phyloP scores from a whole-genome alignment of 30 jellyfish, hydroid and myxozoan species.

The Rhopilema esculentum region DNA sequence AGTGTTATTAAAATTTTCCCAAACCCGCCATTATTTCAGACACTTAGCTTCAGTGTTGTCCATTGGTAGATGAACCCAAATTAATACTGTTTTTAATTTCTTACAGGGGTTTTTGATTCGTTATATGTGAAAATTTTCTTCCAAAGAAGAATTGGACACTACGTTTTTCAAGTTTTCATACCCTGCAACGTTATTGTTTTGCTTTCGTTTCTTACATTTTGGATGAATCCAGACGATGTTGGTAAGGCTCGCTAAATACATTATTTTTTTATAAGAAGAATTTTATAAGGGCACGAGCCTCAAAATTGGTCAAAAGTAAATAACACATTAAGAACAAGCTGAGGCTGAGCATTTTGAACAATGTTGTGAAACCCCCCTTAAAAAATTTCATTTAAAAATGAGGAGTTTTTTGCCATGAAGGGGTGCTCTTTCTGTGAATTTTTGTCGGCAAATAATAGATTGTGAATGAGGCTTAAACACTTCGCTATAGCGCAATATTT shows the following conservation, averaged over 20 bases:
- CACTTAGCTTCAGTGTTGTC: too few species aligned
- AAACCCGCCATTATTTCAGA: too few species aligned
- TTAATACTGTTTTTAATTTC: neutral
- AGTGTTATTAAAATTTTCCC: too few species aligned
- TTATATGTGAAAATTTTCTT: neutral
- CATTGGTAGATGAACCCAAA: neutral
- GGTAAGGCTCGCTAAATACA: neutral
- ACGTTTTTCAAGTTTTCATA: slow-evolving; percentile 8
- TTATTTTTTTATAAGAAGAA: too few species aligned
- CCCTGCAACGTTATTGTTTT: slow-evolving; percentile 7
- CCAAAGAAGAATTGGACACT: slow-evolving; percentile 16
- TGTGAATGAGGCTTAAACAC: too few species aligned
- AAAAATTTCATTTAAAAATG: too few species aligned
- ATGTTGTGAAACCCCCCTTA: too few species aligned
- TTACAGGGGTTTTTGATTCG: neutral
- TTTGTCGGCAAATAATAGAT: too few species aligned
- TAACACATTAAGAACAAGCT: neutral
- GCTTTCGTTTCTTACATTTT: slow-evolving; percentile 6
- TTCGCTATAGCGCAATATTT: too few species aligned
- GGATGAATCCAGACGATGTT: slow-evolving; percentile 9
- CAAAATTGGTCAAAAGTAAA: neutral
- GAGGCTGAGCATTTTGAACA: too few species aligned
- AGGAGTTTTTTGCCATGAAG: too few species aligned
- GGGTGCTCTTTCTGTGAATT: too few species aligned
- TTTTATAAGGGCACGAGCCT: neutral